These are phyloP conservation scores for Phytoseiulus persimilis DNA, from an alignment of 2,888 invertebrate genomes.

Conservation along the genomic window DNA sequence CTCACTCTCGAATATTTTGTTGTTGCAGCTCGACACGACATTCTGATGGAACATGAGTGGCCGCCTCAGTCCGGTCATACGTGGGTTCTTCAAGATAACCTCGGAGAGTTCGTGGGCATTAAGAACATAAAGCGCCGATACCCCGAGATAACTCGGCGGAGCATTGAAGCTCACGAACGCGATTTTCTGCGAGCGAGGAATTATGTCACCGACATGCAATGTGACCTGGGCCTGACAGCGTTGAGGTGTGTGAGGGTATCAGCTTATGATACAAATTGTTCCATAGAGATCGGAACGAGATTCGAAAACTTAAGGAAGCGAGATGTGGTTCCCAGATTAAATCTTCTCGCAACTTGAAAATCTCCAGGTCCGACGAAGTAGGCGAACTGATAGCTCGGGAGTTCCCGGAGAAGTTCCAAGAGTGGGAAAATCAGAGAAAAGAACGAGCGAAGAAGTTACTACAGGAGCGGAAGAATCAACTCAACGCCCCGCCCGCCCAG, in stretches of 20 bases:
- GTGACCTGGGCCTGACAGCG: conserved; percentile 85
- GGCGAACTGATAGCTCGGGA: conserved; percentile 35
- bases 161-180: conserved; percentile 80
- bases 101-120: conserved; percentile 84
- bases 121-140: conserved; percentile 94
- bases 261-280: no score
- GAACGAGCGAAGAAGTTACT: conserved; percentile 25
- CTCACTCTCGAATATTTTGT: no score
- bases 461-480: conserved; percentile 7
- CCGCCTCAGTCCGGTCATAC: conserved; percentile 42
- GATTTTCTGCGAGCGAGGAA: conserved; percentile 74
- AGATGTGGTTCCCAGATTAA: no score
- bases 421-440: conserved; percentile 26
- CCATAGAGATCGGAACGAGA: no score
- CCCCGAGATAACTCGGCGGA: conserved; percentile 72
- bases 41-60: conserved; percentile 25
- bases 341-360: not conserved
- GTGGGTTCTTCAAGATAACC: conserved; percentile 70
- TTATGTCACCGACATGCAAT: conserved; percentile 74
- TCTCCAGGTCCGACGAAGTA: conserved; percentile 24
- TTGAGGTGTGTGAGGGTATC: conserved; percentile 83
- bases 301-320: not conserved
- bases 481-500: conserved; percentile 45
- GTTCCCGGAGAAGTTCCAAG: conserved; percentile 26
- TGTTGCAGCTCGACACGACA: conserved; percentile 21